Conservation (phyloP, 2,888 invertebrate species). For the Cataglyphis livida region DNA sequence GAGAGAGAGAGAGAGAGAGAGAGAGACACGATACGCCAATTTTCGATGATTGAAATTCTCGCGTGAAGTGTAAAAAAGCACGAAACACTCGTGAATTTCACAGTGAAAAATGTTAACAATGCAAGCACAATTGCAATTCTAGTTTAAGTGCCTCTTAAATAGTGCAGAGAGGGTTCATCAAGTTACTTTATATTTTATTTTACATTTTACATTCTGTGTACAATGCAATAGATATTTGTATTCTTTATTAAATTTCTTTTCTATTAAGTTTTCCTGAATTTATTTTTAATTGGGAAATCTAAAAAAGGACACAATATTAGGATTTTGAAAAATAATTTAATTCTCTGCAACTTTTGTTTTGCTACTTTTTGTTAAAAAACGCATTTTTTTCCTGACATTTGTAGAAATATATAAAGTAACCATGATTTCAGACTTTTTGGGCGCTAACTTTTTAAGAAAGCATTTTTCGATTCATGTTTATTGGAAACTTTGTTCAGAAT, state of each 20-base stretch:
- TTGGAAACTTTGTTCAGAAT: too few relatives aligned
- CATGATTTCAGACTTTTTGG: too few relatives aligned
- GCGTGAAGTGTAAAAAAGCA: neutral
- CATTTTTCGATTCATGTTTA: too few relatives aligned
- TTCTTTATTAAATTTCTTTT: neutral
- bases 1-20: neutral
- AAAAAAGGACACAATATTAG: neutral
- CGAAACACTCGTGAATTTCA: neutral
- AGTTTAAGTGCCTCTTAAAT: neutral
- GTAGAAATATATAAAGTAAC: too few relatives aligned
- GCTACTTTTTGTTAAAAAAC: too few relatives aligned
- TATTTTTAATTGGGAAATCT: neutral
- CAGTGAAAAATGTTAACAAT: neutral
- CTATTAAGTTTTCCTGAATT: neutral
- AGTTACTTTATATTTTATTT: neutral
- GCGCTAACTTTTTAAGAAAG: too few relatives aligned
- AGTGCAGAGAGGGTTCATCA: neutral
- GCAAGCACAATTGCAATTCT: neutral
- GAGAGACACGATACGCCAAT: neutral
- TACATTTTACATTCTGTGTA: neutral
- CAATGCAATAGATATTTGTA: neutral
- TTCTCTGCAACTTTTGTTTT: too few relatives aligned
- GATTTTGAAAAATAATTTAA: too few relatives aligned
- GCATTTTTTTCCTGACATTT: too few relatives aligned
- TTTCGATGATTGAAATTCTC: conserved; percentile 6